These are phyloP conservation scores for Ptyas mucosa DNA, from an alignment of 2,113 vertebrate genomes.

Conservation along the genomic window DNA sequence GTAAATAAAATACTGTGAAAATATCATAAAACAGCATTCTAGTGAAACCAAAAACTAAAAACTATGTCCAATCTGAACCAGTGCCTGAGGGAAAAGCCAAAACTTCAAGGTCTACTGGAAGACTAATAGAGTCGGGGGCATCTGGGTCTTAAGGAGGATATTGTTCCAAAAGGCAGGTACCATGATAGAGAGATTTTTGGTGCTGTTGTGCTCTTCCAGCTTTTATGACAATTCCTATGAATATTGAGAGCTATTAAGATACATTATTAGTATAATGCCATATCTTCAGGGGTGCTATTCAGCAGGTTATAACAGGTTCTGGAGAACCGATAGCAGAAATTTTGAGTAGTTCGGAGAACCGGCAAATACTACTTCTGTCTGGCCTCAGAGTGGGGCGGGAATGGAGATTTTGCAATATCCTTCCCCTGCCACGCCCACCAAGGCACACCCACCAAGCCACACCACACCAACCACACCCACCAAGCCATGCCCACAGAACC, in stretches of 20 bases:
- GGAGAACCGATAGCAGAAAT: too few species aligned
- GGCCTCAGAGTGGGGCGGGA: too few species aligned
- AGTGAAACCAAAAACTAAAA: neutral
- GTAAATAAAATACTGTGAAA: neutral
- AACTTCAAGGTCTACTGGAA: neutral
- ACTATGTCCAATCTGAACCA: neutral
- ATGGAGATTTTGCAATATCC: too few species aligned
- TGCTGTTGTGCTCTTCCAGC: neutral
- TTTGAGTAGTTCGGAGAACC: too few species aligned
- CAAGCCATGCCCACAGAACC: too few species aligned
- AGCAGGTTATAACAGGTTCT: too few species aligned
- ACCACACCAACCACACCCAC: too few species aligned
- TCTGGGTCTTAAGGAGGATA: neutral
- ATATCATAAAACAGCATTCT: neutral
- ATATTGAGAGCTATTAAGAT: neutral
- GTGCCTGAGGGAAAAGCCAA: neutral
- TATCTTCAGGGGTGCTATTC: neutral
- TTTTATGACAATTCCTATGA: neutral
- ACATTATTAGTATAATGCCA: neutral
- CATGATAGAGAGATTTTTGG: neutral
- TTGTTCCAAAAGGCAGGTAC: neutral
- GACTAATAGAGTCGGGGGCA: neutral
- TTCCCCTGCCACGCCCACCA: too few species aligned
- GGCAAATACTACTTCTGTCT: too few species aligned
- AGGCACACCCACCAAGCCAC: too few species aligned